These are phyloP conservation scores for Propithecus deckenii DNA, from an alignment of 2,797 vertebrate genomes.

Conservation along the genomic window DNA sequence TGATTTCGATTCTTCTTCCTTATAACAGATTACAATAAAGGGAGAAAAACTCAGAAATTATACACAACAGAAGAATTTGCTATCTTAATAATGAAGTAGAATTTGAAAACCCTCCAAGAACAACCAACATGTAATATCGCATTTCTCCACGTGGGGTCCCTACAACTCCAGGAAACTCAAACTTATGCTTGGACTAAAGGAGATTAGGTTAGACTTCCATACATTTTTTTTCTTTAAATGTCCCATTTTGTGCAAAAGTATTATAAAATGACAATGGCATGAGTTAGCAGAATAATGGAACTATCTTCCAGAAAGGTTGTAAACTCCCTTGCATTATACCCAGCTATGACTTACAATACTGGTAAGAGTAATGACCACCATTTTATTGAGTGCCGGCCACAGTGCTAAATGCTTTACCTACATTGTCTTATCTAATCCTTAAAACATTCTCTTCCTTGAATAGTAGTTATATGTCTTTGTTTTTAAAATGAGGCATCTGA, in stretches of 20 bases:
- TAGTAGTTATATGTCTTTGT: background rate
- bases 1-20: background rate
- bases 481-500: background rate
- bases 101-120: background rate
- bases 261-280: background rate
- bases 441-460: background rate
- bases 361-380: background rate
- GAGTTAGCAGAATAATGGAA: background rate
- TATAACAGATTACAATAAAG: background rate
- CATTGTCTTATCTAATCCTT: background rate
- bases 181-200: rapidly evolving
- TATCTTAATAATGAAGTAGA: background rate
- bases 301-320: background rate
- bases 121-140: background rate
- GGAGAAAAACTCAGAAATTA: background rate
- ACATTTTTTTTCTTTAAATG: background rate
- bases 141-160: conserved; percentile 77
- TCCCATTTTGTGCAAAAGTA: conserved; percentile 7
- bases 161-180: conserved; percentile 39
- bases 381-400: rapidly evolving
- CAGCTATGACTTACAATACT: background rate
- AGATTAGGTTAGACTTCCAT: background rate
- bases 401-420: background rate
- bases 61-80: background rate
- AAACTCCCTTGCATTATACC: background rate